A percentile compares a stretch with the other conserved stretches of the same genome.
phyloP scores from a whole-genome alignment of 2,797 vertebrate genomes.

The Buceros bicornis region DNA sequence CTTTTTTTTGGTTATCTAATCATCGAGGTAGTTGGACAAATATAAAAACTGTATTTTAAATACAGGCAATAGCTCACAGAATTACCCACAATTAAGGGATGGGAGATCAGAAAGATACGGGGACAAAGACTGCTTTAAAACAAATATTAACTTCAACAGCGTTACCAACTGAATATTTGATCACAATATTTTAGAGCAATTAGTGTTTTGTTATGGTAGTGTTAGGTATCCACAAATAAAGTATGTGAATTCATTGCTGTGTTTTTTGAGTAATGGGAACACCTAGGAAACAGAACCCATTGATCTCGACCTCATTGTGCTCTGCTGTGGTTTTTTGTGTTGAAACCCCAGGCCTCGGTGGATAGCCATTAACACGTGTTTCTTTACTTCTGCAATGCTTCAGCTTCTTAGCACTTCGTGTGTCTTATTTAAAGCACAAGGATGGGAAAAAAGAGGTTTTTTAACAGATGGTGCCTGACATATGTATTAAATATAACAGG shows the following conservation, averaged over 20 bases:
- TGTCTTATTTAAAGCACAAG: background rate
- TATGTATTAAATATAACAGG: constrained; percentile 12
- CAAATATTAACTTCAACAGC: background rate
- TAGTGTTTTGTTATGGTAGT: constrained; percentile 27
- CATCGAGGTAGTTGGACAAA: background rate
- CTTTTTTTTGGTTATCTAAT: background rate
- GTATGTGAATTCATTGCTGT: constrained; percentile 13
- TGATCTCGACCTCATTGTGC: constrained; percentile 59
- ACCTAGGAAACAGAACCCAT: constrained; percentile 51
- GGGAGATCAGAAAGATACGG: constrained; percentile 25
- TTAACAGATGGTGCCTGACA: constrained; percentile 33
- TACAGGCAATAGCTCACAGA: background rate
- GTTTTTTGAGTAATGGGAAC: constrained; percentile 23
- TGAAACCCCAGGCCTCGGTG: constrained; percentile 51
- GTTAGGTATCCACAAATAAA: constrained; percentile 46
- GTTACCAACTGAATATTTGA: background rate
- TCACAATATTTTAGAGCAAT: constrained; percentile 33
- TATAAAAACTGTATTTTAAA: constrained; percentile 26
- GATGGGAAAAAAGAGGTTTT: background rate
- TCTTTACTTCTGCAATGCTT: constrained; percentile 6
- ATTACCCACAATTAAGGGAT: constrained; percentile 2
- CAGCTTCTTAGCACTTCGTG: background rate
- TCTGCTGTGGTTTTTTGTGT: constrained; percentile 62
- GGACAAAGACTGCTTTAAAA: constrained; percentile 6
- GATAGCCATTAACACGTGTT: background rate